These are phyloP conservation scores for Platyura marginata DNA, from an alignment of 1,140 invertebrate species.

Conservation along the genomic window DNA sequence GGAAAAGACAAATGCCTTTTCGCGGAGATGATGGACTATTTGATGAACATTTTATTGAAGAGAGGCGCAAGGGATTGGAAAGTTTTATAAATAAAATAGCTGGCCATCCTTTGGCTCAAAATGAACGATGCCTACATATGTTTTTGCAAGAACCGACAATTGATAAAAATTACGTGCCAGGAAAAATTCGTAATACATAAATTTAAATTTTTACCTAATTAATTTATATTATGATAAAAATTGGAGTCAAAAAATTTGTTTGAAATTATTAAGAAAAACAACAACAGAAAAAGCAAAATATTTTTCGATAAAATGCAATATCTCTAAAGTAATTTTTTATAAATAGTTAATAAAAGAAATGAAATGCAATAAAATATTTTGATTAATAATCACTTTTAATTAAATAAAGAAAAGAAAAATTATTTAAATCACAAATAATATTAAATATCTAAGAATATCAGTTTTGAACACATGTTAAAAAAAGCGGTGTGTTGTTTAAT, in stretches of 20 bases:
- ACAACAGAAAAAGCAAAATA: too few species aligned
- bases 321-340: neutral
- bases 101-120: constrained; percentile 98
- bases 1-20: constrained; percentile 96
- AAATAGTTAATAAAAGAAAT: neutral
- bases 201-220: neutral
- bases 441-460: too few species aligned
- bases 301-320: neutral
- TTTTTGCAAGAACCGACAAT: constrained; percentile 94
- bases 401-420: too few species aligned
- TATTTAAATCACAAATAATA: too few species aligned
- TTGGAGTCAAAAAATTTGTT: too few species aligned
- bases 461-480: too few species aligned
- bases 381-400: too few species aligned
- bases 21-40: constrained; percentile 62
- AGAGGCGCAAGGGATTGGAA: constrained; percentile 93
- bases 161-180: constrained; percentile 98
- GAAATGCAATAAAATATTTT: too few species aligned
- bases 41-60: constrained; percentile 99
- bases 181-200: constrained; percentile 95
- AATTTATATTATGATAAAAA: too few species aligned
- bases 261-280: too few species aligned
- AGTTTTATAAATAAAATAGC: constrained; percentile 99
- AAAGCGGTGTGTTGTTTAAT: too few species aligned
- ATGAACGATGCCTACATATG: constrained; percentile 98